Evolutionary conservation across 2,888 invertebrate genomes (phyloP).

Genomic region (Troides aeacus): DNA sequence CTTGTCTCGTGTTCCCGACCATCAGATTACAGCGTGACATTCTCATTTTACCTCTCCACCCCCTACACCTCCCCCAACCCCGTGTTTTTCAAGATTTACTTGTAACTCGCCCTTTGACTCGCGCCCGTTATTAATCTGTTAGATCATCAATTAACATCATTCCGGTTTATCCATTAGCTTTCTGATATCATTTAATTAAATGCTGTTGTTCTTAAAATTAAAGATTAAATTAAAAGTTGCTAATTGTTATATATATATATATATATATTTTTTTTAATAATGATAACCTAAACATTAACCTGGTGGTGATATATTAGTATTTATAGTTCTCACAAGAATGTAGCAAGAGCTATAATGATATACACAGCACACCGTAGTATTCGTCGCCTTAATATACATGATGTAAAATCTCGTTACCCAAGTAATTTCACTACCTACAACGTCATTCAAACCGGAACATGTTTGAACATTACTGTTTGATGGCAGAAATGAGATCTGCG

Average conservation of each 20-base stretch:
- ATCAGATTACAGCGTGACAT: constrained; percentile 75
- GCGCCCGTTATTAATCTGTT: constrained; percentile 59
- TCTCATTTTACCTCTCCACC: constrained; percentile 60
- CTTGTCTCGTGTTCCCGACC: constrained; percentile 59
- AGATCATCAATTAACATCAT: constrained; percentile 71
- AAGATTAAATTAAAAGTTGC: neutral
- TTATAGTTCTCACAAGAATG: neutral
- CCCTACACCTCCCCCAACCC: constrained; percentile 13
- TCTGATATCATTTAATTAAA: constrained; percentile 35
- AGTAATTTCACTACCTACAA: no score
- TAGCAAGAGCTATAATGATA: no score
- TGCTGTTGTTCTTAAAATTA: constrained; percentile 6
- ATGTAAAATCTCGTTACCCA: no score
- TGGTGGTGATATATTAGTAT: neutral
- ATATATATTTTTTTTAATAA: no score
- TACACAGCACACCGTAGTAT: no score
- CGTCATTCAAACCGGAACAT: no score
- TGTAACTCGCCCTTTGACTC: constrained; percentile 74
- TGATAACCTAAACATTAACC: neutral
- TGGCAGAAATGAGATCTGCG: no score
- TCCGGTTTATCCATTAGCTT: constrained; percentile 47
- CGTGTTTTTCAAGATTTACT: constrained; percentile 55
- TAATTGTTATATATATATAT: neutral
- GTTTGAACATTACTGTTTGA: no score
- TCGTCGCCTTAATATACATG: no score